Conservation (phyloP, 1,140 invertebrate genomes). For the Probaryconus sp. region DNA sequence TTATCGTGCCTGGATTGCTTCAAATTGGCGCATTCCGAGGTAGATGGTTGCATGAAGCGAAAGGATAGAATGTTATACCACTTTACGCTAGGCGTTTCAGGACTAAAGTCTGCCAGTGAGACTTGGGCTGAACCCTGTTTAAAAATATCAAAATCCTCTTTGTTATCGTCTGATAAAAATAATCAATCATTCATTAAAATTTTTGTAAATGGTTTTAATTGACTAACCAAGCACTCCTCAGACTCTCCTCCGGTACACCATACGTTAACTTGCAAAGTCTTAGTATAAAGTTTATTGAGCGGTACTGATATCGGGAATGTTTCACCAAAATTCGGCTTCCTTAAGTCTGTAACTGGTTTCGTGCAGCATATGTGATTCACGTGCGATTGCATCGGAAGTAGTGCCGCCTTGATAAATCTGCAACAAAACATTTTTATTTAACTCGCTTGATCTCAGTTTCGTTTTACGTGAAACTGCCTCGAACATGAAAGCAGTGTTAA, state of each 20-base stretch:
- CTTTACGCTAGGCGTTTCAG: constrained; percentile 87
- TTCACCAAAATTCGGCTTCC: constrained; percentile 89
- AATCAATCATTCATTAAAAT: no score
- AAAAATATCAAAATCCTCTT: constrained; percentile 44
- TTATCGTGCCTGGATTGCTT: constrained; percentile 73
- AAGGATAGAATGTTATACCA: constrained; percentile 98
- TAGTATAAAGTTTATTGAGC: constrained; percentile 86
- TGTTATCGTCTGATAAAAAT: no score
- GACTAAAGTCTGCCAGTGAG: constrained; percentile 95
- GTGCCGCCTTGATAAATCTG: constrained; percentile 88
- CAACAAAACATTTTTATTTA: no score
- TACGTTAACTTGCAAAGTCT: constrained; percentile 93
- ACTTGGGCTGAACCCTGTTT: constrained; percentile 95
- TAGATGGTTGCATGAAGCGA: constrained; percentile 86
- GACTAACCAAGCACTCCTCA: constrained; percentile 92
- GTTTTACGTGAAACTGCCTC: neutral
- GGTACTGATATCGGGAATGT: constrained; percentile 87
- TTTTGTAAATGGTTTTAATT: no score
- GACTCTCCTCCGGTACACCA: constrained; percentile 83
- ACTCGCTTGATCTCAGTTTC: constrained; percentile 19
- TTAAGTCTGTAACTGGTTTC: constrained; percentile 84
- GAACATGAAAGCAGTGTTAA: neutral
- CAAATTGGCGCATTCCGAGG: constrained; percentile 64
- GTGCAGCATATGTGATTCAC: constrained; percentile 84
- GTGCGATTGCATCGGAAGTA: constrained; percentile 84